Conservation (phyloP, 1,140 invertebrate species). For the Orussus abietinus region DNA sequence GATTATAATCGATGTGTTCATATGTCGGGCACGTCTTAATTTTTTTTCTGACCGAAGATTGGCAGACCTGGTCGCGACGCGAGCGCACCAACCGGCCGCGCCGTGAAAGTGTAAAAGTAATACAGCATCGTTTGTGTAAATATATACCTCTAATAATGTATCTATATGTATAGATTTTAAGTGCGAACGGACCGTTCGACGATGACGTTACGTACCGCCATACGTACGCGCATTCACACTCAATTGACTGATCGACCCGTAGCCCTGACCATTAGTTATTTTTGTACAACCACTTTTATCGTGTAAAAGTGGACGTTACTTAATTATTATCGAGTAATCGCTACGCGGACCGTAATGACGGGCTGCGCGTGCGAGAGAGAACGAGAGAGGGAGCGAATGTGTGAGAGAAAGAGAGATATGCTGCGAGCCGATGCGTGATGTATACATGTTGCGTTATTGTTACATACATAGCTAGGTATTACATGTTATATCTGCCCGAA, state of each 20-base stretch:
- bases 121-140: conserved; percentile 21
- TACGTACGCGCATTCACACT: conserved; percentile 10
- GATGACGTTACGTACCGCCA: conserved; percentile 1
- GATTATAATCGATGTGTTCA: no score
- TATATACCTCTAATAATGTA: conserved; percentile 9
- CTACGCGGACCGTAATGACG: no score
- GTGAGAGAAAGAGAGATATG: conserved; percentile 2
- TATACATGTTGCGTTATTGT: conserved; percentile 7
- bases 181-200: not conserved
- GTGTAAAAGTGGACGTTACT: conserved; percentile 24
- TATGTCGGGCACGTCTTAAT: no score
- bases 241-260: conserved; percentile 29
- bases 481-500: conserved; percentile 5
- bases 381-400: conserved; percentile 5
- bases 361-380: conserved; percentile 3
- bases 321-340: no score
- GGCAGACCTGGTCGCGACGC: conserved; percentile 9
- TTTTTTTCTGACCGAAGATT: conserved; percentile 4
- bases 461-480: conserved; percentile 24
- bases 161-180: no score
- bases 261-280: conserved; percentile 26
- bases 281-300: conserved; percentile 35
- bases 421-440: conserved; percentile 3
- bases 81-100: conserved; percentile 6
- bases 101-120: conserved; percentile 15